Conservation (phyloP, 2,888 invertebrate species). For the Arctia plantaginis region DNA sequence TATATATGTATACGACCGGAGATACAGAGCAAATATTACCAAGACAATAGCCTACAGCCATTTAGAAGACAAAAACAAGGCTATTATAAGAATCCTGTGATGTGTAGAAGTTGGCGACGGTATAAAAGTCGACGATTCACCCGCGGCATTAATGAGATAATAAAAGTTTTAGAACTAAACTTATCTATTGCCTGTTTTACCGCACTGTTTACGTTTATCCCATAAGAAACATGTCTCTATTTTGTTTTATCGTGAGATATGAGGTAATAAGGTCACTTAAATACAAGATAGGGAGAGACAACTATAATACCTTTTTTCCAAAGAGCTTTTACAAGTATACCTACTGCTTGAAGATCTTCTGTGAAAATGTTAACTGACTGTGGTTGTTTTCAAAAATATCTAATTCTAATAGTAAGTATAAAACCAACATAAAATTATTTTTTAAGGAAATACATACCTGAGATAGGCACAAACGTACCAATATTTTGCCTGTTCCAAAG, state of each 20-base stretch:
- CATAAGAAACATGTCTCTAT: conserved; percentile 22
- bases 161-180: conserved; percentile 71
- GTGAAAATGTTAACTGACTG: no score
- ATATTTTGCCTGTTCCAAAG: no score
- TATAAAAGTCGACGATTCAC: conserved; percentile 60
- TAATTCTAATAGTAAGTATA: no score
- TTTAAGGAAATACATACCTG: no score
- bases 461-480: no score
- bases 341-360: no score
- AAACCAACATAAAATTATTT: no score
- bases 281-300: background rate
- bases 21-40: conserved; percentile 51
- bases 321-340: no score
- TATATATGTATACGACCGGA: conserved; percentile 33
- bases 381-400: no score
- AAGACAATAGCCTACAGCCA: conserved; percentile 59
- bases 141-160: conserved; percentile 74
- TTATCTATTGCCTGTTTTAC: conserved; percentile 52
- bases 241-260: background rate
- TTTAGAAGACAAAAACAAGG: conserved; percentile 74
- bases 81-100: conserved; percentile 68
- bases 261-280: background rate
- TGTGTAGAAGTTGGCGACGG: conserved; percentile 49
- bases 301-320: background rate
- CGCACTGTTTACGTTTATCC: conserved; percentile 38